phyloP scores from a whole-genome alignment of 2,113 vertebrate species.

The Fukomys damarensis region DNA sequence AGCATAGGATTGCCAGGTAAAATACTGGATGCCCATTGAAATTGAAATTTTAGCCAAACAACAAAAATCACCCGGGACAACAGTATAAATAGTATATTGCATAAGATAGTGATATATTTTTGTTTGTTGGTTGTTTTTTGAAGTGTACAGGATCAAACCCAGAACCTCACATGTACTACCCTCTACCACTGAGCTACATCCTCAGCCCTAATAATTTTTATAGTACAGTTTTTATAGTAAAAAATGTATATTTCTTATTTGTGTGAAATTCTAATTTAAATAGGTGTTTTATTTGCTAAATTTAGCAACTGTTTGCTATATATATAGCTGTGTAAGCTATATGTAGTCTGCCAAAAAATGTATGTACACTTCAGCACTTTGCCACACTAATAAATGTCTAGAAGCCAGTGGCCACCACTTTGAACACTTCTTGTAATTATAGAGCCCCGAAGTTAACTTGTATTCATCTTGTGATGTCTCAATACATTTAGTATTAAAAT shows the following conservation, averaged over 20 bases:
- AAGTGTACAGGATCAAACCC: too few species aligned
- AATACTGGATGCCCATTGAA: not conserved
- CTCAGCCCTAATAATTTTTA: not conserved
- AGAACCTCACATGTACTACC: not conserved
- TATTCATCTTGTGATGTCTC: not conserved
- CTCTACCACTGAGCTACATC: not conserved
- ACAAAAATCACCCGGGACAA: not conserved
- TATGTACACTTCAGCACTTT: not conserved
- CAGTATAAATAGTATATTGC: not conserved
- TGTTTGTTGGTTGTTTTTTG: not conserved
- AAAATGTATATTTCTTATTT: not conserved
- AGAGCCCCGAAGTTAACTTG: not conserved
- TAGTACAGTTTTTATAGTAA: not conserved
- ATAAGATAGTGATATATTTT: not conserved
- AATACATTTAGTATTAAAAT: not conserved
- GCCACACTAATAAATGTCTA: not conserved
- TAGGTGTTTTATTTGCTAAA: not conserved
- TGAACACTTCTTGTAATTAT: not conserved
- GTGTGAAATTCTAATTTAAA: slow-evolving; percentile 1
- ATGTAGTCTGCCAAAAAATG: not conserved
- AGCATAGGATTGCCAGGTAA: not conserved
- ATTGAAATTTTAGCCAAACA: slow-evolving; percentile 14
- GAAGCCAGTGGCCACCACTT: not conserved
- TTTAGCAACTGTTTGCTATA: not conserved
- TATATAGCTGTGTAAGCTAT: too few species aligned